Conservation (phyloP, 2,888 invertebrate genomes). For the Gonocerus acuteangulatus region DNA sequence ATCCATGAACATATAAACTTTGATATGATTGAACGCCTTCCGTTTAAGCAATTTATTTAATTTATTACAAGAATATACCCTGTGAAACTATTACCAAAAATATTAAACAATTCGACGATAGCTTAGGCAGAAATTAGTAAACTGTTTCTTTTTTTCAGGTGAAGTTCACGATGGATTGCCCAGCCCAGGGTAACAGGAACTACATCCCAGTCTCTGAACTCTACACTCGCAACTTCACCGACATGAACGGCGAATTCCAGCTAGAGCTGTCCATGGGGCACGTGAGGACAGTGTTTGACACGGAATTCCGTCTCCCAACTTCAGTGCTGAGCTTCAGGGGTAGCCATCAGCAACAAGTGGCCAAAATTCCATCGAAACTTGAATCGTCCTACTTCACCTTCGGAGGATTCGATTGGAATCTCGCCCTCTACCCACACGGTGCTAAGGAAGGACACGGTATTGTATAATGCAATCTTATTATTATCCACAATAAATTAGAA, state of each 20-base stretch:
- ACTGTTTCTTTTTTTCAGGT: slow-evolving; percentile 40
- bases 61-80: no score
- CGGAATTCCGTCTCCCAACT: slow-evolving; percentile 57
- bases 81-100: no score
- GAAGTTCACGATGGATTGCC: slow-evolving; percentile 58
- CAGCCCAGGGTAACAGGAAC: slow-evolving; percentile 64
- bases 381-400: slow-evolving; percentile 67
- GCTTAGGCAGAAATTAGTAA: no score
- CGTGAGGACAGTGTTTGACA: slow-evolving; percentile 64
- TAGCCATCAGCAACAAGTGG: slow-evolving; percentile 39
- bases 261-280: slow-evolving; percentile 70
- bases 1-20: no score
- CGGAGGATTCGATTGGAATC: slow-evolving; percentile 75
- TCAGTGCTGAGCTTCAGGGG: slow-evolving; percentile 39
- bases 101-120: no score
- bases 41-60: no score
- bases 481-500: no score
- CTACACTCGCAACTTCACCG: slow-evolving; percentile 63
- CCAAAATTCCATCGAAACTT: slow-evolving; percentile 43
- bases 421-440: slow-evolving; percentile 55
- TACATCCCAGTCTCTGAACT: slow-evolving; percentile 65
- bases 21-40: no score
- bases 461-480: no score
- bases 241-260: slow-evolving; percentile 71
- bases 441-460: slow-evolving; percentile 47